Evolutionary conservation across 2,113 vertebrate species (phyloP), one percentile per base, ranked within the genome.

Genomic region (Rana temporaria): DNA sequence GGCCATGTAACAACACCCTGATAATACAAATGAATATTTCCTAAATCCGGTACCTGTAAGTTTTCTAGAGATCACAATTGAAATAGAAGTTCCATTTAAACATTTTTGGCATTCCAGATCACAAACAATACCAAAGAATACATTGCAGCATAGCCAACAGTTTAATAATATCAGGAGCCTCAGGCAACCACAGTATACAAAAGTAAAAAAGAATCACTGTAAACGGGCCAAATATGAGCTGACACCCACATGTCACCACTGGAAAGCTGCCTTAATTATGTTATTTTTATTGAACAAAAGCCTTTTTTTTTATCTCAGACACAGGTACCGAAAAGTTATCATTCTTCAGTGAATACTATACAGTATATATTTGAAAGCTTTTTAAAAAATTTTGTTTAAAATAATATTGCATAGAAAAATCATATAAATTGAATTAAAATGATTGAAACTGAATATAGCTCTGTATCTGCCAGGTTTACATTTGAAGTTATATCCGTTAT

Each of bases 171-270:
- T 8, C 32, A 8, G 76, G 18, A 32, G 82, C 63, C 70, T 84
- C 34, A 75, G 80, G 60, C 30, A 82, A 69, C 69, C 63, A 66
- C 34, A 67, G 73, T 62, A 78, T 74, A 52, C 70, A 56, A 84
- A 79, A 57, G 52, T 81, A 89, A 82, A 19, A 71, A 71, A 71
- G 69, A n/a, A 15, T 73, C 59, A 77, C 66, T 62, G 84, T 55
- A 66, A 82, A 20, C 4, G 18, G 70, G 68, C 4, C 22, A 72
- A 76, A 65, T n/a, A 59, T 48, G 18, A 84, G 26, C 0, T 0
- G 62, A 63, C 20, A 78, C 55, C 1, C 20, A 26, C 14, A 34
- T 9, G 73, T 26, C 30, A 57, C n/a, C 60, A 20, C 20, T 69
- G 42, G 42, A 69, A 52, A 22, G 38, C 14, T 22, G n/a, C 22